These are phyloP conservation scores for Poeciliopsis paucimaculata DNA, from an alignment of 2,797 vertebrate species.

Conservation along the genomic window DNA sequence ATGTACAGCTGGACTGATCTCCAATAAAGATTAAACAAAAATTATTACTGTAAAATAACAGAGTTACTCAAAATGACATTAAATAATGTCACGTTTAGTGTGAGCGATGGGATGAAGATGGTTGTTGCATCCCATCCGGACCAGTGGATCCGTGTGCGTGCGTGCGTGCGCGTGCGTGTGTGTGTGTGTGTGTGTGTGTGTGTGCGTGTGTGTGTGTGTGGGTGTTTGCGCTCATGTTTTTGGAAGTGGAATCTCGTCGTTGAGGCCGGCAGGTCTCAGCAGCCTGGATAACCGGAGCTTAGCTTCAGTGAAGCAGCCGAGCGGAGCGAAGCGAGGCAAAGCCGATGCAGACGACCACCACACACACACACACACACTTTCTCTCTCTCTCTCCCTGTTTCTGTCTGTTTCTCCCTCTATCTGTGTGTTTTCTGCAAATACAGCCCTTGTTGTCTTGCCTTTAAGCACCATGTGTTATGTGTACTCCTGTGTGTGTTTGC, in stretches of 20 bases:
- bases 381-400: neutral
- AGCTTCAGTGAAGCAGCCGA: slow-evolving; percentile 73
- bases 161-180: slow-evolving; percentile 6
- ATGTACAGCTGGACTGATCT: neutral
- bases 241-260: slow-evolving; percentile 38
- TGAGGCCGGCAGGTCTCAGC: slow-evolving; percentile 61
- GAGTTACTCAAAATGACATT: neutral
- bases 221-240: slow-evolving; percentile 10
- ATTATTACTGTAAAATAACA: too few species aligned
- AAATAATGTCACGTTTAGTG: neutral
- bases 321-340: slow-evolving; percentile 71
- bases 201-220: slow-evolving; percentile 5
- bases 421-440: slow-evolving; percentile 42
- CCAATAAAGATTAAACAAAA: neutral
- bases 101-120: slow-evolving; percentile 10
- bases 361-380: neutral
- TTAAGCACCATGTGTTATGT: slow-evolving; percentile 62
- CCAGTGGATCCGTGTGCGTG: slow-evolving; percentile 32
- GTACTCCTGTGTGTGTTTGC: slow-evolving; percentile 62
- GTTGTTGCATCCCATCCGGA: slow-evolving; percentile 28
- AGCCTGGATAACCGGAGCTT: slow-evolving; percentile 75
- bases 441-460: slow-evolving; percentile 54
- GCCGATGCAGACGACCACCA: slow-evolving; percentile 58
- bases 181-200: slow-evolving; percentile 5
- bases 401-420: slow-evolving; percentile 17